Base-by-base conservation (phyloP, 2,888 invertebrate species). In the Resseliella maxima region DNA sequence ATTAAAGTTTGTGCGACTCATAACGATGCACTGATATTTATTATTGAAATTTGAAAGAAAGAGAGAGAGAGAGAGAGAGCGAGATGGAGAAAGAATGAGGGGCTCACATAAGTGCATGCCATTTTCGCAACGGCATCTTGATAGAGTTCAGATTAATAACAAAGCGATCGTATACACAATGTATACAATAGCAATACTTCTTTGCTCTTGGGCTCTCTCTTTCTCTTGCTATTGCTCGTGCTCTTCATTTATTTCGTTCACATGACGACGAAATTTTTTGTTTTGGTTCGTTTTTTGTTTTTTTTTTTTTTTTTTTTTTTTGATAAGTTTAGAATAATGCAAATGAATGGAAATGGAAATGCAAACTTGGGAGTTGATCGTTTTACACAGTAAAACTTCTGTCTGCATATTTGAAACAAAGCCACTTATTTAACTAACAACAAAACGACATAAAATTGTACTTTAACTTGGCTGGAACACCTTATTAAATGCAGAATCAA, bases 91-190 rank as follows among this genome's bases (percentile, higher is more conserved):
- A 12, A 41, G 41, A 41, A 12, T 12, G 41, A 41, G 41, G 12
- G 41, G 12, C 6, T 41, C 41, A 41, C 12, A 5, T 41, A 41
- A 41, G 12, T 41, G 6, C 12, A 50, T 18, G 15, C 24, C n/a
- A 24, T 24, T 3, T 10, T 3, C n/a, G 15, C 46, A 18, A 50
- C 46, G 46, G 46, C 46, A 50, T 18, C 8, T 50, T 18, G 46
- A 50, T 50, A 59, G 24, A 59, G n/a, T 59, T 59, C 2, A 59
- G 59, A 59, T 59, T 59, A 59, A 59, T 59, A 59, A 59, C 59
- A 24, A 50, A 2, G 21, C 41, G 41, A 41, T 41, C 41, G 41
- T 41, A 8, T 41, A 41, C 41, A n/a, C n/a, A n/a, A n/a, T n/a
- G n/a, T n/a, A n/a, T n/a, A n/a, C n/a, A n/a, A n/a, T n/a, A n/a